These are phyloP conservation scores for Distichodus sexfasciatus DNA, from an alignment of 2,797 vertebrate genomes.

Conservation along the genomic window DNA sequence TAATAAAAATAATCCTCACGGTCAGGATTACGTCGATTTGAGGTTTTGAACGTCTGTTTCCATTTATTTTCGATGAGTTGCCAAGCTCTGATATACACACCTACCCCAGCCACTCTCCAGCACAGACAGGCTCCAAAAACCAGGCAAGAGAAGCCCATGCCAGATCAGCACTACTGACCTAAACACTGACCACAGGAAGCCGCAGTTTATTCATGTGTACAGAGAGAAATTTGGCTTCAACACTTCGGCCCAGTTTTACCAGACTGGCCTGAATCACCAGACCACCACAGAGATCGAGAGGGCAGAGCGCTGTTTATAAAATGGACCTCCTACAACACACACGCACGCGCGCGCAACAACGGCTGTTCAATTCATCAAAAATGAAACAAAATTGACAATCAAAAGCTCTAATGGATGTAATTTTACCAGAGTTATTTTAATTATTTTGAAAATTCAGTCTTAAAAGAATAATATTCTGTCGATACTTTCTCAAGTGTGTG, in stretches of 20 bases:
- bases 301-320: constrained; percentile 38
- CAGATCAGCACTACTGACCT: constrained; percentile 11
- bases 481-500: too few relatives aligned
- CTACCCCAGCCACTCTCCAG: too few relatives aligned
- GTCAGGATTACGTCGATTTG: too few relatives aligned
- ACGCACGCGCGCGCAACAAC: constrained; percentile 42
- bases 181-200: background rate
- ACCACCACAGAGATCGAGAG: constrained; percentile 27
- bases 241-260: constrained; percentile 17
- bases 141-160: constrained; percentile 15
- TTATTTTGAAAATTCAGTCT: too few relatives aligned
- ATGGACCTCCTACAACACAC: constrained; percentile 42
- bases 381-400: too few relatives aligned
- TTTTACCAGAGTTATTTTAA: too few relatives aligned
- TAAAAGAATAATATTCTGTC: too few relatives aligned
- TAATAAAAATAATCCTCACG: too few relatives aligned
- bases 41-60: too few relatives aligned
- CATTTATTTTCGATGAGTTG: too few relatives aligned
- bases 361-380: constrained; percentile 14
- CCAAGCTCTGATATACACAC: too few relatives aligned
- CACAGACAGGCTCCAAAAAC: constrained; percentile 14
- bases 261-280: background rate
- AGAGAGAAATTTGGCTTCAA: background rate
- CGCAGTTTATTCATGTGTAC: background rate
- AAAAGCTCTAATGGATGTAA: too few relatives aligned